These are phyloP conservation scores for Argya squamiceps DNA, from an alignment of 2,797 vertebrate genomes.

Conservation along the genomic window DNA sequence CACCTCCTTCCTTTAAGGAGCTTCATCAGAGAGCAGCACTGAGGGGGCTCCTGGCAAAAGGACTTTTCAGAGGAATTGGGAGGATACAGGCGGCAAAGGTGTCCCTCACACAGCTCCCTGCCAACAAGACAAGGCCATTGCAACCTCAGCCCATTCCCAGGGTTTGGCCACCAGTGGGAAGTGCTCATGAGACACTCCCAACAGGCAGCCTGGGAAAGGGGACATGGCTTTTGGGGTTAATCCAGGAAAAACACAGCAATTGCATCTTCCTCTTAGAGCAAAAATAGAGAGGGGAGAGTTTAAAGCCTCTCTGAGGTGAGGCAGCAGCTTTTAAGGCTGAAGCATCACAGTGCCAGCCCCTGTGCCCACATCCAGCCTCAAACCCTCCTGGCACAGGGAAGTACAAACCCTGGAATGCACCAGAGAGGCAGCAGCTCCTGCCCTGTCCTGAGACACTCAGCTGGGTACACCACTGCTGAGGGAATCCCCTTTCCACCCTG, in stretches of 20 bases:
- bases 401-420: neutral
- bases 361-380: neutral
- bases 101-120: neutral
- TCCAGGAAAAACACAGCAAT: neutral
- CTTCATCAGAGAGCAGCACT: neutral
- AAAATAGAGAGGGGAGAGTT: neutral
- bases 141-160: neutral
- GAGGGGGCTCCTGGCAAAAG: neutral
- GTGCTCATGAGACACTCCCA: neutral
- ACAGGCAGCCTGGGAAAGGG: neutral
- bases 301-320: neutral
- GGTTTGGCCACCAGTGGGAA: neutral
- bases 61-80: neutral
- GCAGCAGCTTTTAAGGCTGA: neutral
- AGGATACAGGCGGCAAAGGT: neutral
- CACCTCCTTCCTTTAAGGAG: neutral
- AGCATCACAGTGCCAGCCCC: fast-evolving
- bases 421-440: neutral
- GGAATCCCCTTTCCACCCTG: neutral
- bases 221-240: neutral
- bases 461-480: neutral
- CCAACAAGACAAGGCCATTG: neutral
- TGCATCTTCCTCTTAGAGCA: neutral
- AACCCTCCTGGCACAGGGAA: neutral
- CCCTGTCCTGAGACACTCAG: fast-evolving